These are phyloP conservation scores for Pedetes capensis DNA, from an alignment of 2,113 vertebrate genomes.

Conservation along the genomic window DNA sequence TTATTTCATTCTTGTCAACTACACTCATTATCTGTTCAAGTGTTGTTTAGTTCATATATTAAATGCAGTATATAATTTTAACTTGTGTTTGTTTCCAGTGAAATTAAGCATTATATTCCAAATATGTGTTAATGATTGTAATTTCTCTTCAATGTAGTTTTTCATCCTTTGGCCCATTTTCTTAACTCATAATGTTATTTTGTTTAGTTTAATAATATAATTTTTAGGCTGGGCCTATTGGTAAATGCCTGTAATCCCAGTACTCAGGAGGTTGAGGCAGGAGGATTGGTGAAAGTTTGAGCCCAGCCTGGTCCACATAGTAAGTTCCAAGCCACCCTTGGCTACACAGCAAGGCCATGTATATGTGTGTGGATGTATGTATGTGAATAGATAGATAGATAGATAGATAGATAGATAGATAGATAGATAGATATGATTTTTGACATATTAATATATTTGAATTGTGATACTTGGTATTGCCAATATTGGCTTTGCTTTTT, in stretches of 20 bases:
- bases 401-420: no score
- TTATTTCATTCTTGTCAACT: not conserved
- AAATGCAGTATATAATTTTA: not conserved
- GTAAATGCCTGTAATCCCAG: no score
- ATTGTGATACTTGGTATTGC: not conserved
- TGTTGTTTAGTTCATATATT: not conserved
- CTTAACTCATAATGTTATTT: not conserved
- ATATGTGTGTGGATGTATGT: no score
- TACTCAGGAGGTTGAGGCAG: no score
- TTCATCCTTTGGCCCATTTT: not conserved
- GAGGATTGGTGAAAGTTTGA: no score
- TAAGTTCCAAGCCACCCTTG: no score
- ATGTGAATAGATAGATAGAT: no score
- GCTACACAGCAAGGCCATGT: no score
- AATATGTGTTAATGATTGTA: not conserved
- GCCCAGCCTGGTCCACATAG: no score
- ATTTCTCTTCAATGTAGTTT: slow-evolving; percentile 8
- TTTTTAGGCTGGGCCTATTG: no score
- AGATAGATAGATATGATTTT: no score
- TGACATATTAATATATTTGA: not conserved
- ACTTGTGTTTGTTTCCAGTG: not conserved
- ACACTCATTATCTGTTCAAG: not conserved
- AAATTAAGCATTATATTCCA: slow-evolving; percentile 2
- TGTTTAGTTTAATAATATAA: not conserved
- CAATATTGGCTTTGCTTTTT: not conserved